phyloP scores from a whole-genome alignment of 1,140 invertebrate species.

The Glomeris maerens region DNA sequence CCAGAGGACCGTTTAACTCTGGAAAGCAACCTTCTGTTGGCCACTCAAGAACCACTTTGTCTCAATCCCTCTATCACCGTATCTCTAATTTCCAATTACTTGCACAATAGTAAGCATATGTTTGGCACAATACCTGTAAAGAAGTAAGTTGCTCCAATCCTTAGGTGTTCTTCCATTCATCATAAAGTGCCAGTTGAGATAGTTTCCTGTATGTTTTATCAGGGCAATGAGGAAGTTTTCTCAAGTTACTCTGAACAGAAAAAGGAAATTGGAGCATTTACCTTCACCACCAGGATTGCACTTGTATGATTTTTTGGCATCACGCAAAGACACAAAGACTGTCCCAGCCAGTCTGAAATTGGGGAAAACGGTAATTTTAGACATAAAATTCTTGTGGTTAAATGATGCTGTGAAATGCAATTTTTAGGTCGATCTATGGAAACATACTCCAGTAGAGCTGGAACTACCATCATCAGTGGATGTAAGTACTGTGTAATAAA shows the following conservation, averaged over 20 bases:
- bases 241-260: conserved; percentile 52
- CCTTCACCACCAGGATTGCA: conserved; percentile 60
- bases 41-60: conserved; percentile 68
- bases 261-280: conserved; percentile 69
- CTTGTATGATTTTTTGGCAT: conserved; percentile 46
- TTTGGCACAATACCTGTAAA: conserved; percentile 58
- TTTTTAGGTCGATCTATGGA: no score
- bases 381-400: neutral
- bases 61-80: conserved; percentile 69
- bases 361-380: conserved; percentile 21
- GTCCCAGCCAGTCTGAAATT: conserved; percentile 22
- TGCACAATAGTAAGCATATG: conserved; percentile 55
- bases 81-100: conserved; percentile 50
- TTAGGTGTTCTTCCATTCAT: conserved; percentile 10
- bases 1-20: conserved; percentile 59
- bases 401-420: no score
- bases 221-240: conserved; percentile 28
- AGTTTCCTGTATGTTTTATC: no score
- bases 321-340: conserved; percentile 24
- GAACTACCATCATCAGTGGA: no score
- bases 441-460: no score
- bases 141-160: conserved; percentile 29
- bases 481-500: no score
- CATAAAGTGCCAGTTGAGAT: no score
- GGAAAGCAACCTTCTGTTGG: conserved; percentile 67